Evolutionary conservation across 1,140 invertebrate species (phyloP), one percentile per base, ranked within the genome.

Genomic region (Branchinecta lynchi): DNA sequence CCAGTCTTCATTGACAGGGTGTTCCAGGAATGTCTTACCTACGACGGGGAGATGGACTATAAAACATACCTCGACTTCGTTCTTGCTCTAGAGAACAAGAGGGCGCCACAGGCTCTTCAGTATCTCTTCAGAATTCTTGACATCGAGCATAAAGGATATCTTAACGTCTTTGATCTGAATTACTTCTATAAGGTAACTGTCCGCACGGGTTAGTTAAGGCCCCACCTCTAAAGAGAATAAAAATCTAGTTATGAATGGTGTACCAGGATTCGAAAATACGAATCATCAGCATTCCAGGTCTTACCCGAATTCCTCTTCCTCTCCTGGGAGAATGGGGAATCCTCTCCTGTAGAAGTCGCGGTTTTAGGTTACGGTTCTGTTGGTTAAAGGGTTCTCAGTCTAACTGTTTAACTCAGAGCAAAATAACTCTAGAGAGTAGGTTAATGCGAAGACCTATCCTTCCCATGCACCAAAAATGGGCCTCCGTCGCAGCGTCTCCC

Each of bases 1-100:
- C 83, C 86, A 68, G 87, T 90, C 3, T 98, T 98, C 79, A 82
- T 98, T 10, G 90, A 94, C 73, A 83, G 93, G 66, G 89, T 97
- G 0, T 98, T 96, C 79, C 91, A 97, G 80, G 93, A 96, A 76
- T 95, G 90, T 75, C 82, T 95, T 0, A 98, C 94, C 0, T 97
- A 94, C 77, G 88, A 93, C 75, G 93, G 91, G 8, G 93, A 98
- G 84, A 96, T 98, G 87, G 95, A 98, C 79, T 98, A 96, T 78
- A 96, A 96, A 80, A 93, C 92, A 0, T 98, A 95, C 79, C 78
- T 98, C 20, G 93, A 98, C 77, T 90, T 98, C 80, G 90, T 96
- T 0, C 80, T 98, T 43, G 94, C 94, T 0, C 79, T 97, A 72
- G 93, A 97, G 78, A 94, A 98, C 81, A 83, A 91, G 21, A 85